Evolutionary conservation across 2,888 invertebrate genomes (phyloP).

Genomic region (Pammene fasciana): DNA sequence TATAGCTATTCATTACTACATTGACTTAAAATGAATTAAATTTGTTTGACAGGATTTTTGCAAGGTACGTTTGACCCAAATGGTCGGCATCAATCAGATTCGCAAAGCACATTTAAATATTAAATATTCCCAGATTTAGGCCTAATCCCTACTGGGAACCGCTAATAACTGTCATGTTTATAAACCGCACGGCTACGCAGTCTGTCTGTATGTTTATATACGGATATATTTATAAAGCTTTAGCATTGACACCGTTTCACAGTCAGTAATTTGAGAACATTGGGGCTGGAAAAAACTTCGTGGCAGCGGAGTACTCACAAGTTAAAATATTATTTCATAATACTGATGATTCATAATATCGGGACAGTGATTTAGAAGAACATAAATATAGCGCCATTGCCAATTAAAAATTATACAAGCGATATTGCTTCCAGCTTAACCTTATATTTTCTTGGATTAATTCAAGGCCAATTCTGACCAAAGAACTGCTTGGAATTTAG

Average conservation of each 20-base stretch:
- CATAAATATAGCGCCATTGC: too few relatives aligned
- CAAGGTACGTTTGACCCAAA: not conserved
- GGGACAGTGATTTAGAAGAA: too few relatives aligned
- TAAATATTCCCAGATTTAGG: not conserved
- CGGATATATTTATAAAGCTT: conserved; percentile 36
- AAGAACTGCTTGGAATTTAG: not conserved
- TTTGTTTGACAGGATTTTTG: not conserved
- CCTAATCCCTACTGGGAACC: not conserved
- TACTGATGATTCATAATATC: not conserved
- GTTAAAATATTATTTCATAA: not conserved
- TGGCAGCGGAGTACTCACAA: conserved; percentile 2
- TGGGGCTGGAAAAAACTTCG: conserved; percentile 4
- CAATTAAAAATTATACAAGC: too few relatives aligned
- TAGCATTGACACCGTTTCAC: conserved; percentile 41
- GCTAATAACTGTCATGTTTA: conserved; percentile 37
- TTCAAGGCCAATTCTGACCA: too few relatives aligned
- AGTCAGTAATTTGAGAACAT: conserved; percentile 8
- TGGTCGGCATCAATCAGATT: not conserved
- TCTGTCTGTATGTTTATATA: conserved; percentile 39
- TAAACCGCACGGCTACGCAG: conserved; percentile 24
- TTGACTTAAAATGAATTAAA: not conserved
- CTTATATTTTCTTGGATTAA: not conserved
- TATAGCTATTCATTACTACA: not conserved
- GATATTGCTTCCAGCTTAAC: too few relatives aligned
- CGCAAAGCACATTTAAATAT: not conserved